Base-by-base conservation (phyloP, 64 coral and sea anemone genomes). In the Pocillopora damicornis region DNA sequence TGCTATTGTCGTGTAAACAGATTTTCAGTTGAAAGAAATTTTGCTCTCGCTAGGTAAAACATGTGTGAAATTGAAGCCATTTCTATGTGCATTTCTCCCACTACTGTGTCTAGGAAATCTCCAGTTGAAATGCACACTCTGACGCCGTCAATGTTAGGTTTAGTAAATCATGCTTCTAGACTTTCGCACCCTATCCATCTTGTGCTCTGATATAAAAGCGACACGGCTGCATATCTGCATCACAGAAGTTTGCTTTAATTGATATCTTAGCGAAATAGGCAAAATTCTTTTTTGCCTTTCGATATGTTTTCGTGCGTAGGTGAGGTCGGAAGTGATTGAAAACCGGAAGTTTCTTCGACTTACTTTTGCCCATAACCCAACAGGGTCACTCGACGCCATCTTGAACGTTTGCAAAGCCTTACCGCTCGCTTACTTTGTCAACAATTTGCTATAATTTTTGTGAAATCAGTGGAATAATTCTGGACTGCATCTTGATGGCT, bases 1-100 rank as follows among this genome's bases (percentile, higher is more conserved):
- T 71, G 81, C 81, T 85, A 85, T 85, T 85, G 81, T 85, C 37
- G 63, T 72, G 37, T 26, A 85, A 85, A 73, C 81, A 85, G 20
- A 58, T 64, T 83, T 45, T 64, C 20, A 67, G 11, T 72, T 73
- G 65, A 85, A 85, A 73, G 65, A 85, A 85, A 73, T 85, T 65
- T 85, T 85, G 37, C 37, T 16, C 81, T 85, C 57, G 42, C 81
- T 85, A 73, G 71, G 81, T 85, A 73, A 51, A 85, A 22, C 81
- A 85, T 85, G 81, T 85, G 81, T 85, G 81, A 73, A 58, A 23
- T 68, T 42, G 22, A 65, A 42, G 72, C 26, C 13, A 26, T 72
- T 56, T 85, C 65, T 13, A 72, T 85, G 12, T 42, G 42, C 14
- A 56, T 72, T 73, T 72, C 14, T 23, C 7, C 3, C 37, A 14